phyloP scores from a whole-genome alignment of 1,140 invertebrate genomes.

The Atopsyche davidsoni region DNA sequence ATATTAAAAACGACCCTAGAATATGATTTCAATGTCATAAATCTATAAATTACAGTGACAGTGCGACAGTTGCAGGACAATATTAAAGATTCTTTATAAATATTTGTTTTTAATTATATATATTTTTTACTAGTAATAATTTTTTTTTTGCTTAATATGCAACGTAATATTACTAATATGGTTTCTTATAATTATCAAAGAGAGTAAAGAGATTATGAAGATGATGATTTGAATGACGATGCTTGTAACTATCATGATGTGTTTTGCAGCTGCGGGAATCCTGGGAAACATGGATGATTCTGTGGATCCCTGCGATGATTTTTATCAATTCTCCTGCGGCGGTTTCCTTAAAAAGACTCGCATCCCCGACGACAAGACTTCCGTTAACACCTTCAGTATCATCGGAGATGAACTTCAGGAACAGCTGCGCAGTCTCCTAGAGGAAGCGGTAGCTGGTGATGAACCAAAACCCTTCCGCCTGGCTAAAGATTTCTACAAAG shows the following conservation, averaged over 20 bases:
- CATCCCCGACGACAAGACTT: slow-evolving; percentile 77
- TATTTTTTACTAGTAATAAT: too few relatives aligned
- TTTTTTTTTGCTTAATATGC: too few relatives aligned
- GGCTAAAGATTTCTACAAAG: slow-evolving; percentile 71
- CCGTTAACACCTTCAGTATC: slow-evolving; percentile 72
- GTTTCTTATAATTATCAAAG: too few relatives aligned
- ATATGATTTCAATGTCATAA: too few relatives aligned
- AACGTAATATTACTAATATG: too few relatives aligned
- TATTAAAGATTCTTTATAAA: too few relatives aligned
- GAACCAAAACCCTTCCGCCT: slow-evolving; percentile 69
- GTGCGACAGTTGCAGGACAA: too few relatives aligned
- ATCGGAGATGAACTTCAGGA: slow-evolving; percentile 75
- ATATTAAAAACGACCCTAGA: too few relatives aligned
- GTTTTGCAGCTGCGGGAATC: slow-evolving; percentile 56
- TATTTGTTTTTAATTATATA: too few relatives aligned
- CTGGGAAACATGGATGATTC: slow-evolving; percentile 65
- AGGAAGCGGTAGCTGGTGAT: slow-evolving; percentile 55
- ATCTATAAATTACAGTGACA: too few relatives aligned
- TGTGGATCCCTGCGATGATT: slow-evolving; percentile 85
- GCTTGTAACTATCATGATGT: slow-evolving; percentile 8
- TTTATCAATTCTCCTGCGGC: slow-evolving; percentile 80
- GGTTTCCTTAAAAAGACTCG: slow-evolving; percentile 63
- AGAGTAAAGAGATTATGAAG: too few relatives aligned
- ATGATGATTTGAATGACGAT: background rate
- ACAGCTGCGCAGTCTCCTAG: slow-evolving; percentile 69